phyloP scores from a whole-genome alignment of 2,113 vertebrate species.

The Pavo muticus region DNA sequence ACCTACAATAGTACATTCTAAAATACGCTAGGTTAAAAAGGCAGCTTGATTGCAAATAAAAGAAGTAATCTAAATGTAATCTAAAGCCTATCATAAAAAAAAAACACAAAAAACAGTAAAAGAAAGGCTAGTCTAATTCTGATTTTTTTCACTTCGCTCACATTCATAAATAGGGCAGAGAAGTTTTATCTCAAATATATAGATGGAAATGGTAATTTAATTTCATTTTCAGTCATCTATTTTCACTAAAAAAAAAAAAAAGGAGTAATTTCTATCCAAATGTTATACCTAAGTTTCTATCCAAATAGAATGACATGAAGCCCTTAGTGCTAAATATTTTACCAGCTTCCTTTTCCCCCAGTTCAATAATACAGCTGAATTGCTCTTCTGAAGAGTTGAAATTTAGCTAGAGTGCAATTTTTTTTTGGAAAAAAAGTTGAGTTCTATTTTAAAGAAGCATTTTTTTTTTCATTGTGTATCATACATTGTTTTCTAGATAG shows the following conservation, averaged over 20 bases:
- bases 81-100: not conserved
- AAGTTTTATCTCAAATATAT: not conserved
- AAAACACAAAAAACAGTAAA: not conserved
- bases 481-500: not conserved
- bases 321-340: not conserved
- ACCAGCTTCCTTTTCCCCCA: accelerated
- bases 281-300: not conserved
- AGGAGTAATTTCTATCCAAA: not conserved
- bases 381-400: slow-evolving; percentile 28
- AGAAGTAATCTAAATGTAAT: not conserved
- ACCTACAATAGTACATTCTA: not conserved
- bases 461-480: not conserved
- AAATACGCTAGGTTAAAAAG: not conserved
- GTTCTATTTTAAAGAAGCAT: not conserved
- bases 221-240: not conserved
- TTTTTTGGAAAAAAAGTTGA: not conserved
- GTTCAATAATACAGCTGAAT: slow-evolving; percentile 15
- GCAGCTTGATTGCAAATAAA: not conserved
- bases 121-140: not conserved
- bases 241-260: not conserved
- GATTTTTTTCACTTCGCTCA: not conserved
- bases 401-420: slow-evolving; percentile 28
- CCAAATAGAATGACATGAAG: not conserved
- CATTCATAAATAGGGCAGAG: not conserved
- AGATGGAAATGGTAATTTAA: not conserved